Conservation (phyloP, 2,113 vertebrate species). For the Pteronura brasiliensis region DNA sequence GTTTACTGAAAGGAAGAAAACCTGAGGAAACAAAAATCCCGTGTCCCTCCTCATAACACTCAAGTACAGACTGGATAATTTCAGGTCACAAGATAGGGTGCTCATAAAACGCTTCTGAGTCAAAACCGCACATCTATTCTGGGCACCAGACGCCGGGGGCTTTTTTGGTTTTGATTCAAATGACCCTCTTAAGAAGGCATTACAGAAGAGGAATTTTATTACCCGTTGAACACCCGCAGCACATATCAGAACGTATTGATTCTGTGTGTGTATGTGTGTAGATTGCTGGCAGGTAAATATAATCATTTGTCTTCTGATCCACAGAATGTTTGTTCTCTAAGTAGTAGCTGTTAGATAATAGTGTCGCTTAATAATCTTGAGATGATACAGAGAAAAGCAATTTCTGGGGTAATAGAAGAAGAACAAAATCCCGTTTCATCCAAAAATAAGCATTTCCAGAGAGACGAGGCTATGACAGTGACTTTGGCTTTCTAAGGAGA, state of each 20-base stretch:
- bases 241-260: neutral
- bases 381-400: neutral
- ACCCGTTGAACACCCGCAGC: neutral
- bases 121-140: neutral
- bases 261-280: neutral
- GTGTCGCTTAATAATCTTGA: neutral
- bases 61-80: constrained; percentile 13
- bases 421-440: neutral
- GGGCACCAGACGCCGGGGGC: neutral
- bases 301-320: constrained; percentile 26
- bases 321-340: constrained; percentile 20
- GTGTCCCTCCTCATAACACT: neutral
- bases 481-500: neutral
- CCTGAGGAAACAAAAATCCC: neutral
- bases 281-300: neutral
- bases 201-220: neutral
- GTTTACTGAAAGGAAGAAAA: constrained; percentile 22
- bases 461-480: neutral
- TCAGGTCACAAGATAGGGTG: neutral
- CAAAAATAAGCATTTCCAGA: neutral
- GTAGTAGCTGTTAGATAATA: constrained; percentile 7
- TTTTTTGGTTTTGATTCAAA: neutral
- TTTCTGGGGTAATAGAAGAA: neutral
- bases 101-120: neutral
- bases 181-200: constrained; percentile 17